A percentile compares a stretch with the other conserved stretches of the same genome.
phyloP scores from a whole-genome alignment of 2,888 invertebrate species.

The Celastrina argiolus region DNA sequence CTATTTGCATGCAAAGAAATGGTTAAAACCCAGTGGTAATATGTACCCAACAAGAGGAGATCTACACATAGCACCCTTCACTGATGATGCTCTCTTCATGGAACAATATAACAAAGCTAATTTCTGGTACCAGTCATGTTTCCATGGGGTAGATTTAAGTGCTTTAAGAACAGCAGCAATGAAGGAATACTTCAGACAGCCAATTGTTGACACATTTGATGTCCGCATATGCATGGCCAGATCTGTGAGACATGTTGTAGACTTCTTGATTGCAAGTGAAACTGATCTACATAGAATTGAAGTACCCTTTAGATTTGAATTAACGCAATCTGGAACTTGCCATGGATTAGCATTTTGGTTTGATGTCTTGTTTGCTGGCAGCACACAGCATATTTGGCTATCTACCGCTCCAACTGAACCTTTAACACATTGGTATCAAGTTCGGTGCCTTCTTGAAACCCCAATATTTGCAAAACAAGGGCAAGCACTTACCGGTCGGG shows the following conservation, averaged over 20 bases:
- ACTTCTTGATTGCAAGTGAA: conserved; percentile 95
- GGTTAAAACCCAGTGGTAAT: conserved; percentile 94
- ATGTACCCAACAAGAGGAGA: conserved; percentile 99
- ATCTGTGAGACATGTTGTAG: conserved; percentile 94
- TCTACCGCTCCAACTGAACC: conserved; percentile 99
- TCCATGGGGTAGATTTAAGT: conserved; percentile 97
- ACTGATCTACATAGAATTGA: conserved; percentile 96
- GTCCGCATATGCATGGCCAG: conserved; percentile 97
- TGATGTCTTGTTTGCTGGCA: conserved; percentile 97
- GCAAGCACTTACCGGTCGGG: conserved; percentile 91
- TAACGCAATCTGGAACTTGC: conserved; percentile 94
- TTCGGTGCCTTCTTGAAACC: conserved; percentile 94
- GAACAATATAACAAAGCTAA: conserved; percentile 99
- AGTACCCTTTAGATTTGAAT: conserved; percentile 95
- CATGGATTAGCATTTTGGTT: conserved; percentile 99
- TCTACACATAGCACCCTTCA: conserved; percentile 97
- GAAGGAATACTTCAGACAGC: conserved; percentile 98
- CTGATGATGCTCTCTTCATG: conserved; percentile 97
- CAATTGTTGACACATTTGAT: conserved; percentile 99
- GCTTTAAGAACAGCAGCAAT: conserved; percentile 95
- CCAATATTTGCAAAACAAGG: conserved; percentile 97
- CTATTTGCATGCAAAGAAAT: conserved; percentile 98
- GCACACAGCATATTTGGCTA: conserved; percentile 94
- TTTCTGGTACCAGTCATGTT: conserved; percentile 99
- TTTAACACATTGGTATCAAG: conserved; percentile 99